phyloP scores from a whole-genome alignment of 2,888 invertebrate genomes.

The Lepidocyrtoides sp. region DNA sequence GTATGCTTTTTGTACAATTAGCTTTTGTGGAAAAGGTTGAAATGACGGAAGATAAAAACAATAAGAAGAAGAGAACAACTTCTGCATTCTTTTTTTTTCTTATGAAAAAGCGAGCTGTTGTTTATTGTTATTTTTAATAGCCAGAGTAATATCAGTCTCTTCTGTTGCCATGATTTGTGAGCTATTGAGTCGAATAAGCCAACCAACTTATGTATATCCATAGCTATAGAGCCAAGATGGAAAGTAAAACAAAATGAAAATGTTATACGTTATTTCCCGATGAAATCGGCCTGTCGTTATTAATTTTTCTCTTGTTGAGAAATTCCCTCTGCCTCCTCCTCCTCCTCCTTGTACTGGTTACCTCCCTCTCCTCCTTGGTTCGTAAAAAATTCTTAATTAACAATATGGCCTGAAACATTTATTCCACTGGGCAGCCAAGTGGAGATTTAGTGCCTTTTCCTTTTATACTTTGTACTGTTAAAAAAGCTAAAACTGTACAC shows the following conservation, averaged over 20 bases:
- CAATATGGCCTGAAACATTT: conserved; percentile 37
- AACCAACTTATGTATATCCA: background rate
- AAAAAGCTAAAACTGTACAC: too few species aligned
- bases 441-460: conserved; percentile 30
- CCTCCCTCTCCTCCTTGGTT: background rate
- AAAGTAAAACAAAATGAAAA: conserved; percentile 10
- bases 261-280: background rate
- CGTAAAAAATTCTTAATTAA: conserved; percentile 50
- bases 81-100: conserved; percentile 10
- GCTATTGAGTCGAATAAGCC: background rate
- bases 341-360: background rate
- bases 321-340: background rate
- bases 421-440: conserved; percentile 18
- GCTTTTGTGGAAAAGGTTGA: background rate
- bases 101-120: background rate
- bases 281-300: conserved; percentile 23
- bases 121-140: conserved; percentile 43
- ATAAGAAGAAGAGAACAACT: background rate
- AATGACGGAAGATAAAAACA: background rate
- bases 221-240: background rate
- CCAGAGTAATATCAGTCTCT: background rate
- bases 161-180: background rate
- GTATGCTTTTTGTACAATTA: background rate
- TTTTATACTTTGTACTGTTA: background rate
- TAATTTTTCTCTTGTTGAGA: conserved; percentile 37